Evolutionary conservation across 2,113 vertebrate species (phyloP).

Genomic region (Isichthys henryi): DNA sequence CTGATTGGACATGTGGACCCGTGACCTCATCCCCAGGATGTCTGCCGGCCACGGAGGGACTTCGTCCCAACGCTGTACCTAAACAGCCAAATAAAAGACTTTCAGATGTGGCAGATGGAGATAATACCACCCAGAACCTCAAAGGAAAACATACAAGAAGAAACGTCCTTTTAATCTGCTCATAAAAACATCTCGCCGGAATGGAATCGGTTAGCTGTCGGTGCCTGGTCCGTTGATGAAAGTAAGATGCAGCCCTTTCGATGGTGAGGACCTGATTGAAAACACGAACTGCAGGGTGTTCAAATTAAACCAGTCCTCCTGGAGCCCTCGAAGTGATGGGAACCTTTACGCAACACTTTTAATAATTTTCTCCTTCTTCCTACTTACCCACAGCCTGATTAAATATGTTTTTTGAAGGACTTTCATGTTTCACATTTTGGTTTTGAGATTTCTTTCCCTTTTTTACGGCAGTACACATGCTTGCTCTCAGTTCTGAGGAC

Average conservation of each 20-base stretch:
- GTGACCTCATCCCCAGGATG: background rate
- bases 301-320: constrained; percentile 7
- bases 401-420: constrained; percentile 12
- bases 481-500: constrained; percentile 5
- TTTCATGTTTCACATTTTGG: constrained; percentile 4
- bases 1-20: background rate
- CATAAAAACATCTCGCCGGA: background rate
- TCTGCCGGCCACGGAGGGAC: background rate
- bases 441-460: background rate
- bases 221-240: constrained; percentile 13
- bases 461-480: background rate
- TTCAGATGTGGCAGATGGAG: constrained; percentile 3
- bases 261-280: constrained; percentile 26
- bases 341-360: constrained; percentile 18
- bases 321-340: background rate
- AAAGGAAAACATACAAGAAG: constrained; percentile 13
- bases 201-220: constrained; percentile 16
- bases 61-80: background rate
- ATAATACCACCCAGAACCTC: background rate
- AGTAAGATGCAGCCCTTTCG: constrained; percentile 14
- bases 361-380: constrained; percentile 9
- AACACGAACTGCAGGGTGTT: constrained; percentile 27
- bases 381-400: background rate
- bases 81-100: background rate
- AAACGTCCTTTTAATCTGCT: constrained; percentile 4